Evolutionary conservation across 2,113 vertebrate species (phyloP).

Genomic region (Regulus satrapa): DNA sequence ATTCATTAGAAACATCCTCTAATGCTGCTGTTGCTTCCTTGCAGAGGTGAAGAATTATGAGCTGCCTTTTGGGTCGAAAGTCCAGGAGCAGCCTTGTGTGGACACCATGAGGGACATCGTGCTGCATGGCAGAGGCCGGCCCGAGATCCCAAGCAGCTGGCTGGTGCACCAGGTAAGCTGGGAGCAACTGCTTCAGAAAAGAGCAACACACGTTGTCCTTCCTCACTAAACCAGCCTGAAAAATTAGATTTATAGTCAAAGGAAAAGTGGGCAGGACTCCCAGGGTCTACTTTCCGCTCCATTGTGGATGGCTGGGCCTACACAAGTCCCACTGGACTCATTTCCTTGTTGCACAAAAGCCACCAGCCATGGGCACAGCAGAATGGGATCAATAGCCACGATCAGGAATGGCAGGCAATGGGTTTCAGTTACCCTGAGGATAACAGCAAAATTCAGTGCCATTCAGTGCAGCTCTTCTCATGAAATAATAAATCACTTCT

Average conservation of each 20-base stretch:
- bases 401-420: background rate
- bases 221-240: background rate
- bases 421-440: background rate
- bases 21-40: background rate
- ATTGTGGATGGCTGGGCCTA: background rate
- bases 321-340: background rate
- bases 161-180: constrained; percentile 78
- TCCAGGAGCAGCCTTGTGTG: constrained; percentile 87
- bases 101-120: constrained; percentile 91
- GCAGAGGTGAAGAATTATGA: constrained; percentile 85
- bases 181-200: background rate
- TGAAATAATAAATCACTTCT: background rate
- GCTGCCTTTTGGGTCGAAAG: constrained; percentile 84
- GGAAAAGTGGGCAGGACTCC: background rate
- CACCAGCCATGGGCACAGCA: background rate
- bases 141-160: constrained; percentile 83
- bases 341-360: background rate
- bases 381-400: background rate
- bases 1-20: background rate
- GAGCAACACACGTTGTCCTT: background rate
- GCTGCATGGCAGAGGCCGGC: constrained; percentile 83
- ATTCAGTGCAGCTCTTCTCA: background rate
- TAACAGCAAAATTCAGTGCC: background rate
- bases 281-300: background rate
- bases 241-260: background rate